Conservation (phyloP, 1,140 invertebrate genomes). For the Anastatus disparis region DNA sequence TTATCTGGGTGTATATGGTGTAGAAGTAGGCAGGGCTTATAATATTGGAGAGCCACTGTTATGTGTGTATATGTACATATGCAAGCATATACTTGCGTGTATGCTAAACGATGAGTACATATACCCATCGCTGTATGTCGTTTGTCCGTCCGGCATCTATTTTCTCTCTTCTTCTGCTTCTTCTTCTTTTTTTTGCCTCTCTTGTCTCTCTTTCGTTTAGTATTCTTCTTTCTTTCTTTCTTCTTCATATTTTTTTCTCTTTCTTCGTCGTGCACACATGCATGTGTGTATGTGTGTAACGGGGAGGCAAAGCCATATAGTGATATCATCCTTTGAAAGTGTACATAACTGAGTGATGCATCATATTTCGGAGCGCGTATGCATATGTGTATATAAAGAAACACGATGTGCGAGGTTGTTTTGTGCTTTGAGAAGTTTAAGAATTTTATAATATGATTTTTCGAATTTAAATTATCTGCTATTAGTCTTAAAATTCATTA, state of each 20-base stretch:
- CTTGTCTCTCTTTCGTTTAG: too few relatives aligned
- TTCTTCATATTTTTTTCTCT: conserved; percentile 17
- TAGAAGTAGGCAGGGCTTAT: too few relatives aligned
- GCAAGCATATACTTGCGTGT: too few relatives aligned
- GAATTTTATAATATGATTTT: too few relatives aligned
- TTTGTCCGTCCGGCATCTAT: neutral
- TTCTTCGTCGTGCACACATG: conserved; percentile 6
- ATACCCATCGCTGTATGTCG: neutral
- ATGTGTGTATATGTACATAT: too few relatives aligned
- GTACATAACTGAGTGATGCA: conserved; percentile 60
- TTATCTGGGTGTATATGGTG: neutral
- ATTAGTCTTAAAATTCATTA: too few relatives aligned
- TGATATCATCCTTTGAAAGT: conserved; percentile 63
- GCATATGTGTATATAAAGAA: too few relatives aligned
- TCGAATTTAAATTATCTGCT: too few relatives aligned
- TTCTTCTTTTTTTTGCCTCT: conserved; percentile 12
- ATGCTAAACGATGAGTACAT: neutral
- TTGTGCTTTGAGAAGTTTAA: too few relatives aligned
- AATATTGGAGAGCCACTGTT: too few relatives aligned
- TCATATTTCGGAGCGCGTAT: conserved; percentile 46
- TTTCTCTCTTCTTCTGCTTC: neutral
- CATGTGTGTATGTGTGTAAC: too few relatives aligned
- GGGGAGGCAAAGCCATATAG: neutral
- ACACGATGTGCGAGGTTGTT: too few relatives aligned
- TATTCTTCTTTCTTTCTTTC: conserved; percentile 2